Percentiles rank a stretch among this genome's conserved stretches.
Evolutionary conservation across 2,113 vertebrate genomes (phyloP).

Genomic region (Paradoxurus hermaphroditus): DNA sequence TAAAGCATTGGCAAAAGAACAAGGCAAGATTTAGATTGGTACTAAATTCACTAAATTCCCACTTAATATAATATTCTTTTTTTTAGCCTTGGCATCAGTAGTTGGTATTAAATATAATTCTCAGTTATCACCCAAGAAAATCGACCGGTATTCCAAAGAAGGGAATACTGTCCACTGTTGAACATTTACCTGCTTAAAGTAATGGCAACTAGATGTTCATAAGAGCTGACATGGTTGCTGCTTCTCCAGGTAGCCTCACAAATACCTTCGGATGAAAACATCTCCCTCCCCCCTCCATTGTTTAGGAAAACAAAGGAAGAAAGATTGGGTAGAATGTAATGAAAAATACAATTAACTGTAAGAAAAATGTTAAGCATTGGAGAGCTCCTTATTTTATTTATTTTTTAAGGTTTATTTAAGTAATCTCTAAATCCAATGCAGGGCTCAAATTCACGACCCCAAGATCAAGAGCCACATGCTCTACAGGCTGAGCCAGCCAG

Average conservation of each 20-base stretch:
- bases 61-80: conserved; percentile 34
- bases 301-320: neutral
- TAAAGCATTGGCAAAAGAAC: conserved; percentile 44
- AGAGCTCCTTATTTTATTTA: neutral
- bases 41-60: conserved; percentile 47
- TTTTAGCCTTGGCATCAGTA: neutral
- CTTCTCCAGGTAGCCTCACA: neutral
- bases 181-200: neutral
- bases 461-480: neutral
- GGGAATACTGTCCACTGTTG: neutral
- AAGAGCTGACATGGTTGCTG: neutral
- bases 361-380: neutral
- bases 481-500: neutral
- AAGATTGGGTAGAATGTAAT: neutral
- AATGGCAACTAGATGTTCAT: neutral
- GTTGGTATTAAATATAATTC: neutral
- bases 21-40: conserved; percentile 19
- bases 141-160: neutral
- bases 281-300: fast-evolving
- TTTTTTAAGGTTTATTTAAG: neutral
- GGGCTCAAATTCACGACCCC: neutral
- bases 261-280: neutral
- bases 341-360: neutral
- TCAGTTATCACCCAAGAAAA: conserved; percentile 23
- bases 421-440: neutral